phyloP scores from a whole-genome alignment of 2,888 invertebrate species.

The Epirrhoe alternata region DNA sequence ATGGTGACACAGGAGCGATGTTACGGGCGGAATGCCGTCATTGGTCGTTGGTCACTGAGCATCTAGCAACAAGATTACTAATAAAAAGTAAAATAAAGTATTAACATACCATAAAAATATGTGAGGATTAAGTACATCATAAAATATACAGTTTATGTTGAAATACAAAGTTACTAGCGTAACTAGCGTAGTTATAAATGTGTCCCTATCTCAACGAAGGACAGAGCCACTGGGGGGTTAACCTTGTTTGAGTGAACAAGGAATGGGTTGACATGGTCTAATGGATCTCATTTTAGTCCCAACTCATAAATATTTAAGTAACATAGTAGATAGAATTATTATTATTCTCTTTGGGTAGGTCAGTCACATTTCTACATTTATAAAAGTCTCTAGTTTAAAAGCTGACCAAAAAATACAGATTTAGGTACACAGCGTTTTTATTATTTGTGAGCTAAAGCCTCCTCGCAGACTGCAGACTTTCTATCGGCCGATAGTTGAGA shows the following conservation, averaged over 20 bases:
- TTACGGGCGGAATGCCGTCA: too few relatives aligned
- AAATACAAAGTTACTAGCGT: not conserved
- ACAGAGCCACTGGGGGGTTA: constrained; percentile 31
- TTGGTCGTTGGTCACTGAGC: too few relatives aligned
- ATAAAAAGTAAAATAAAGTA: too few relatives aligned
- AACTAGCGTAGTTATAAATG: not conserved
- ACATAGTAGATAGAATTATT: not conserved
- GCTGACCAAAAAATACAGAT: too few relatives aligned
- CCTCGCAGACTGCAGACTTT: too few relatives aligned
- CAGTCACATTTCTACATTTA: not conserved
- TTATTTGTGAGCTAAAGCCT: too few relatives aligned
- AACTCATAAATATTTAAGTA: constrained; percentile 45
- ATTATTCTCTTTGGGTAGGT: constrained; percentile 3
- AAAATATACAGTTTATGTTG: not conserved
- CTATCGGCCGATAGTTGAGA: too few relatives aligned
- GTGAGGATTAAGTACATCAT: not conserved
- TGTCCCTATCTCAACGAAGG: not conserved
- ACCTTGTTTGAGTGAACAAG: constrained; percentile 43
- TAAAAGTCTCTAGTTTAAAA: too few relatives aligned
- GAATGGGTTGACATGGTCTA: constrained; percentile 50
- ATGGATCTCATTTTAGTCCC: constrained; percentile 40
- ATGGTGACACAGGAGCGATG: too few relatives aligned
- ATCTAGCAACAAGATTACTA: too few relatives aligned
- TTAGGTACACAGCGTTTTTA: too few relatives aligned
- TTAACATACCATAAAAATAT: too few relatives aligned